Percentiles rank a stretch among this genome's conserved stretches.
These are phyloP conservation scores for Cervus canadensis DNA, from an alignment of 2,113 vertebrate species.

Conservation along the genomic window DNA sequence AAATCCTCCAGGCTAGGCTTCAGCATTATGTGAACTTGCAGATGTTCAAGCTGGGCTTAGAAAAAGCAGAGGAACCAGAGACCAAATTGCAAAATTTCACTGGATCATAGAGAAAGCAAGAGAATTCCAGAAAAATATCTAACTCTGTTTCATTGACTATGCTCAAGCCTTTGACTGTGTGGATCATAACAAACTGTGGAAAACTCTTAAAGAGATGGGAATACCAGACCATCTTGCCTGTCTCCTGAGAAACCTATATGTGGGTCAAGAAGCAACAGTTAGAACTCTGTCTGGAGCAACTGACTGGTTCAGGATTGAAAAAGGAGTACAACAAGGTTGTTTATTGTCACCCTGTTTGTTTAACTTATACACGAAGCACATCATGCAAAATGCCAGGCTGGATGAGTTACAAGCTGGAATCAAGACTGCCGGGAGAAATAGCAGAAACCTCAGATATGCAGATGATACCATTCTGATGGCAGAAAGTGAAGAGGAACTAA, in stretches of 20 bases:
- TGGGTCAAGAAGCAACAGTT: background rate
- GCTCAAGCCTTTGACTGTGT: background rate
- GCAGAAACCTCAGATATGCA: background rate
- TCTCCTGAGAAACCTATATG: background rate
- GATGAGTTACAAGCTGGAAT: background rate
- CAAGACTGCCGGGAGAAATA: background rate
- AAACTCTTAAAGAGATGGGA: background rate
- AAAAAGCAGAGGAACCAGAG: background rate
- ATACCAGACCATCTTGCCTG: background rate
- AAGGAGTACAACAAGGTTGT: background rate
- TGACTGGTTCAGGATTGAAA: background rate
- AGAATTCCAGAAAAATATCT: background rate
- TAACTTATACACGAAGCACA: background rate
- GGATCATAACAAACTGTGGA: background rate
- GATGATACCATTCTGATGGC: background rate
- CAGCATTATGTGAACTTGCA: background rate
- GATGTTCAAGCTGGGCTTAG: background rate
- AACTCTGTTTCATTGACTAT: background rate
- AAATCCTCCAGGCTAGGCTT: background rate
- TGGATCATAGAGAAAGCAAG: background rate
- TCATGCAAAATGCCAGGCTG: background rate
- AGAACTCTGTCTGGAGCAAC: background rate
- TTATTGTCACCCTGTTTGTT: background rate
- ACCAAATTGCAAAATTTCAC: background rate
- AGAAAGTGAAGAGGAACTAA: background rate